Percentiles rank a stretch among this genome's conserved stretches.
These are phyloP conservation scores for Drosophila multiciliata DNA, from an alignment of 2,888 invertebrate genomes.

Conservation along the genomic window DNA sequence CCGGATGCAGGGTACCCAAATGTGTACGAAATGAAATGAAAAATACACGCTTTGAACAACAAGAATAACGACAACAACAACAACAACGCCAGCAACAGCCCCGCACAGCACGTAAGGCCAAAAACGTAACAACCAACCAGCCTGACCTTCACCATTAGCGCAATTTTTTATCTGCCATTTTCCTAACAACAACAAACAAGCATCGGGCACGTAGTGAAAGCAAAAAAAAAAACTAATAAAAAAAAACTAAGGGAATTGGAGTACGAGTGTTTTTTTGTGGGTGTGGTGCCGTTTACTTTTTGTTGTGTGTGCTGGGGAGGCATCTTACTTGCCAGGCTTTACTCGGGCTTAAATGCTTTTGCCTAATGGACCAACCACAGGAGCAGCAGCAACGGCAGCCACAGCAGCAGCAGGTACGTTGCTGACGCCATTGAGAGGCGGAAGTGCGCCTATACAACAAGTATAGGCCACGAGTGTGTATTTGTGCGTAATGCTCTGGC, in stretches of 20 bases:
- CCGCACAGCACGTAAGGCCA: conserved; percentile 41
- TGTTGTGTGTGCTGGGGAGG: background rate
- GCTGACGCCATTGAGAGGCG: conserved; percentile 59
- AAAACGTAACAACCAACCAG: conserved; percentile 63
- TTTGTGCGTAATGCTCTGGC: conserved; percentile 37
- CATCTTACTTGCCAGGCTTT: conserved; percentile 35
- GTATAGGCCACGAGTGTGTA: conserved; percentile 37
- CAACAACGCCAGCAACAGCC: conserved; percentile 42
- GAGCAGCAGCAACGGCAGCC: conserved; percentile 8
- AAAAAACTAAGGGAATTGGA: conserved; percentile 18
- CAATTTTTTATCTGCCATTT: conserved; percentile 50
- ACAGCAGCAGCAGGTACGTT: conserved; percentile 34
- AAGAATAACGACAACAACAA: conserved; percentile 36
- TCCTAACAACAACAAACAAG: conserved; percentile 42
- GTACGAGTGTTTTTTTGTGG: conserved; percentile 48
- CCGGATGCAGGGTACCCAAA: conserved; percentile 43
- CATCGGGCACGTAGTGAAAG: conserved; percentile 46
- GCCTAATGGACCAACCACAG: conserved; percentile 62
- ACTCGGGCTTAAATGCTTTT: conserved; percentile 69
- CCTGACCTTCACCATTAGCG: conserved; percentile 77
- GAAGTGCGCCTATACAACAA: conserved; percentile 63
- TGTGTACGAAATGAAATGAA: conserved; percentile 20
- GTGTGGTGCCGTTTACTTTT: conserved; percentile 24
- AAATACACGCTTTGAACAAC: conserved; percentile 28
- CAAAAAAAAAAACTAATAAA: conserved; percentile 2